A percentile compares a stretch with the other conserved stretches of the same genome.
Evolutionary conservation across 2,113 vertebrate genomes (phyloP).

Genomic region (Oryzias celebensis): DNA sequence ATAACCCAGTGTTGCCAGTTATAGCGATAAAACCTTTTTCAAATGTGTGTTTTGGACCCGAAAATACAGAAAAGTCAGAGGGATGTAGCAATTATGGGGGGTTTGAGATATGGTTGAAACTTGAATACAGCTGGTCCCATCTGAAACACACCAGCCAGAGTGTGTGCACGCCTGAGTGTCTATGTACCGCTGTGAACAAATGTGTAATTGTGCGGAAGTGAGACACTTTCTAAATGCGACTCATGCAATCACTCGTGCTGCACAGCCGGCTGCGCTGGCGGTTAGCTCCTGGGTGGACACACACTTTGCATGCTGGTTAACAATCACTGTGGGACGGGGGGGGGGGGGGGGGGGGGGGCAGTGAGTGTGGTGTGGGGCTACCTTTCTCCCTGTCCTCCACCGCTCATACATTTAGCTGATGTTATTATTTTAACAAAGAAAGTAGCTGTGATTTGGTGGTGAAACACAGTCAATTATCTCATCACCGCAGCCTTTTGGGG

Average conservation of each 20-base stretch:
- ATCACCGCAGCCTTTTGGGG: conserved; percentile 52
- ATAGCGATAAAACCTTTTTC: conserved; percentile 63
- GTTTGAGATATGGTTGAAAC: conserved; percentile 71
- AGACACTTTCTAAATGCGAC: conserved; percentile 68
- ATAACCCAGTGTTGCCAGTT: conserved; percentile 52
- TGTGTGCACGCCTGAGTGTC: conserved; percentile 15
- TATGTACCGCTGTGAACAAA: conserved; percentile 14
- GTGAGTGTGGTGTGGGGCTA: conserved; percentile 47
- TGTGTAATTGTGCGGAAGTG: conserved; percentile 40
- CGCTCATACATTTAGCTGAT: conserved; percentile 71
- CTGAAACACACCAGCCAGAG: conserved; percentile 34
- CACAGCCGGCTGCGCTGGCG: conserved; percentile 40
- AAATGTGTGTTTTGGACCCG: conserved; percentile 68
- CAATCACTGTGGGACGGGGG: conserved; percentile 63
- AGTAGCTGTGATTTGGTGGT: conserved; percentile 71
- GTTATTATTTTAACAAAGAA: conserved; percentile 74
- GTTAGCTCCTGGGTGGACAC: conserved; percentile 63
- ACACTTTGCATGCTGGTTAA: conserved; percentile 67
- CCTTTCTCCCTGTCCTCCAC: conserved; percentile 60
- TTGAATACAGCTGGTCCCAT: conserved; percentile 52
- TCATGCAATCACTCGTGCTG: conserved; percentile 61
- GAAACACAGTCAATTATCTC: conserved; percentile 57
- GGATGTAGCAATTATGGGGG: conserved; percentile 67
- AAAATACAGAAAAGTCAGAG: conserved; percentile 60
- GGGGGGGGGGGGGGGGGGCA: conserved; percentile 14